Evolutionary conservation across 2,797 vertebrate species (phyloP).

Genomic region (Trematomus bernacchii): DNA sequence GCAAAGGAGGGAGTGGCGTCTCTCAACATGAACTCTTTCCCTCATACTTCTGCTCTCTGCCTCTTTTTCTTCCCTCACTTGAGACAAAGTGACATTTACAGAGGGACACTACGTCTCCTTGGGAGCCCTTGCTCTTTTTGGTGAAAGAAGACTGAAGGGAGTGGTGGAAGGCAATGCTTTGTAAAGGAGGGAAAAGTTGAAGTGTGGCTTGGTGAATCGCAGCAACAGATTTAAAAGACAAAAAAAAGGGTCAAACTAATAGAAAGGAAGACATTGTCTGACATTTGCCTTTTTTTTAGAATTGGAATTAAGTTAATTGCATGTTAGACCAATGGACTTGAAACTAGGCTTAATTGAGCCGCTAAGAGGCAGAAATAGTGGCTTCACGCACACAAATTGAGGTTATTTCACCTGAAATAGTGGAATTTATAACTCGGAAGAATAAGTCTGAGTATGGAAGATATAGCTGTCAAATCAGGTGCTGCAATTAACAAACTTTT

Average conservation of each 20-base stretch:
- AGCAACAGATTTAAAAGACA: slow-evolving; percentile 28
- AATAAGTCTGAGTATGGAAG: slow-evolving; percentile 17
- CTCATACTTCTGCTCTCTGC: slow-evolving; percentile 46
- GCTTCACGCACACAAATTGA: slow-evolving; percentile 18
- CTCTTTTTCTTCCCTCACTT: slow-evolving; percentile 55
- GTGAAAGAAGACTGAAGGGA: slow-evolving; percentile 51
- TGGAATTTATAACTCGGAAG: not conserved
- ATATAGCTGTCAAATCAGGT: slow-evolving; percentile 31
- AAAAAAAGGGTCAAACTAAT: too few relatives aligned
- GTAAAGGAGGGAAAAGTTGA: slow-evolving; percentile 42
- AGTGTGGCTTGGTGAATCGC: slow-evolving; percentile 34
- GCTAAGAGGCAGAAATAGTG: slow-evolving; percentile 11
- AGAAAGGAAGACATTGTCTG: not conserved
- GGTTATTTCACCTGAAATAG: slow-evolving; percentile 7
- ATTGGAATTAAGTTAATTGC: not conserved
- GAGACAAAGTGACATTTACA: slow-evolving; percentile 83
- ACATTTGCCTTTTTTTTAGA: slow-evolving; percentile 3
- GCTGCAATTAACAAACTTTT: slow-evolving; percentile 15
- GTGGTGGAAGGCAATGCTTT: slow-evolving; percentile 33
- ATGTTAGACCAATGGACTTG: not conserved
- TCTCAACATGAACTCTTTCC: slow-evolving; percentile 64
- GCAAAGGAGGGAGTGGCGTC: slow-evolving; percentile 69
- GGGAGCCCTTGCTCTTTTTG: slow-evolving; percentile 62
- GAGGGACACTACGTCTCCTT: slow-evolving; percentile 63
- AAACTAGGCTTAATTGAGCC: slow-evolving; percentile 22